Evolutionary conservation across 2,797 vertebrate genomes (phyloP).

Genomic region (Mustela erminea): DNA sequence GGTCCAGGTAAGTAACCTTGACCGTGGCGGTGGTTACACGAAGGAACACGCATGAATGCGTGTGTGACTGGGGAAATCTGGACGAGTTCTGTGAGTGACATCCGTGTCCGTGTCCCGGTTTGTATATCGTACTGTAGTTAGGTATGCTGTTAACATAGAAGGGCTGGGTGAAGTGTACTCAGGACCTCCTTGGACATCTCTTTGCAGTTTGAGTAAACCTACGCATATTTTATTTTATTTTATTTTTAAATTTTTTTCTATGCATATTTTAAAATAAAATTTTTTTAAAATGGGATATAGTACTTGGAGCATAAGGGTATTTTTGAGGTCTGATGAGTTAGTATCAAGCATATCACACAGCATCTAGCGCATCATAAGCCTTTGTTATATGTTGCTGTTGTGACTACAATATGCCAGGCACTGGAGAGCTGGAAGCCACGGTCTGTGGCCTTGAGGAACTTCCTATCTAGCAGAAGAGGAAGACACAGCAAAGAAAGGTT

Average conservation of each 20-base stretch:
- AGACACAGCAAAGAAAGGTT: background rate
- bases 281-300: background rate
- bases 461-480: background rate
- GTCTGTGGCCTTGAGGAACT: slow-evolving; percentile 9
- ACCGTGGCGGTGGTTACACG: background rate
- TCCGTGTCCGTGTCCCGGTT: background rate
- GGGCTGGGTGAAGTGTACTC: background rate
- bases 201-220: background rate
- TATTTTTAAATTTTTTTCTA: background rate
- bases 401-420: background rate
- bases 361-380: background rate
- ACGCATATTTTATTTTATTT: background rate
- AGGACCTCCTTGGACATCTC: background rate
- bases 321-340: background rate
- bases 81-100: background rate
- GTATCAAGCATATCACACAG: background rate
- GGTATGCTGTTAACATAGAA: background rate
- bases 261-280: background rate
- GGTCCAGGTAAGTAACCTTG: background rate
- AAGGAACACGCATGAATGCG: rapidly evolving
- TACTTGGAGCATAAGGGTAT: background rate
- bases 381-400: background rate
- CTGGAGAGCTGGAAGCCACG: background rate
- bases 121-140: background rate
- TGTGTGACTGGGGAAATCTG: background rate